Evolutionary conservation across 2,113 vertebrate genomes (phyloP).

Genomic region (Saguinus imperator): DNA sequence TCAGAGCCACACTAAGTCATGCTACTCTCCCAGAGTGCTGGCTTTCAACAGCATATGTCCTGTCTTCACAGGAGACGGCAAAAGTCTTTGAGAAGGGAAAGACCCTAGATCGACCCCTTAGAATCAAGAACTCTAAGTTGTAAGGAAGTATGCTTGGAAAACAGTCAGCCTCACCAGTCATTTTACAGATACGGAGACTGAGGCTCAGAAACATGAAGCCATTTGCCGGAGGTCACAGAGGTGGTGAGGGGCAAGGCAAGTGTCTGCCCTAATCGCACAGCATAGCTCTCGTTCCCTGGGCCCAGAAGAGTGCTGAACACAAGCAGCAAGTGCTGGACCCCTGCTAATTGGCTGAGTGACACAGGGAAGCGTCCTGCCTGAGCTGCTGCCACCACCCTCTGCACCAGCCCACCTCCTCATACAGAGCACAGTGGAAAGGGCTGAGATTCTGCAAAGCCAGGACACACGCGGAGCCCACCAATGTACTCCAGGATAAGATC

Average conservation of each 20-base stretch:
- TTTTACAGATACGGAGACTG: not conserved
- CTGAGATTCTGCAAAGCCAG: not conserved
- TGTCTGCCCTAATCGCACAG: not conserved
- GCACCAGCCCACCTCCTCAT: rapidly evolving
- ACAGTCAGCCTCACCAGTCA: not conserved
- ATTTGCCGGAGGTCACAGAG: not conserved
- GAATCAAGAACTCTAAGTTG: not conserved
- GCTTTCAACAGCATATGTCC: not conserved
- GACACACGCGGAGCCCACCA: not conserved
- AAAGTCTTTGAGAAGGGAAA: not conserved
- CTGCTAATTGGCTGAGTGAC: rapidly evolving
- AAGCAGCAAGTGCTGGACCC: too few species aligned
- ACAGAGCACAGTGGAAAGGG: not conserved
- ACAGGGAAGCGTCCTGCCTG: not conserved
- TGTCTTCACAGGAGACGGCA: not conserved
- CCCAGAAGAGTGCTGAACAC: too few species aligned
- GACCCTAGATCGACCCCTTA: not conserved
- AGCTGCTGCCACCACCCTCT: not conserved
- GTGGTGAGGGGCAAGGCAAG: not conserved
- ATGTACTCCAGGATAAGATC: not conserved
- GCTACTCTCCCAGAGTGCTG: not conserved
- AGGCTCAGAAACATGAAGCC: not conserved
- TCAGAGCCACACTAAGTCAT: not conserved
- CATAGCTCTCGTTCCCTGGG: not conserved
- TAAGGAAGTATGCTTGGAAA: not conserved